phyloP scores from a whole-genome alignment of 2,113 vertebrate genomes.

The Apodemus sylvaticus region DNA sequence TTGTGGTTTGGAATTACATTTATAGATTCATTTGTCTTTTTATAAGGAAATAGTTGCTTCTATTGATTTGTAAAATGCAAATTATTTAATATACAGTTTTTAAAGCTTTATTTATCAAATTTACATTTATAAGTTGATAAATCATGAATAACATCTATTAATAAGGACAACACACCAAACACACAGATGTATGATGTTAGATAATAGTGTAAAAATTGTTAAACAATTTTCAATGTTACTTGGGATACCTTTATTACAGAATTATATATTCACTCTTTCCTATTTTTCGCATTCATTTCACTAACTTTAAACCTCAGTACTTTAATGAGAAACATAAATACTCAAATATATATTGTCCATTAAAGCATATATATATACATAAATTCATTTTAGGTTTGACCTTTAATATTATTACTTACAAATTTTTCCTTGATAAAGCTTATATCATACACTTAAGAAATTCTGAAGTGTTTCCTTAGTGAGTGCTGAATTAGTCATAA shows the following conservation, averaged over 20 bases:
- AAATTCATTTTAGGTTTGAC: slow-evolving; percentile 24
- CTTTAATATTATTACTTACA: neutral
- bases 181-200: neutral
- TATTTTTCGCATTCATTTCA: neutral
- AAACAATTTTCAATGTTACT: neutral
- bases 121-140: neutral
- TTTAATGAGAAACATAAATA: neutral
- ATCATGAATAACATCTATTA: neutral
- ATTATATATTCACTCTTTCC: neutral
- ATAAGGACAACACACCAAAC: neutral
- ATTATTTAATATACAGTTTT: neutral
- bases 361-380: neutral
- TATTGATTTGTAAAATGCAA: neutral
- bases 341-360: neutral
- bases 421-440: neutral
- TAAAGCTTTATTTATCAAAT: neutral
- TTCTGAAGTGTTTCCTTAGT: neutral
- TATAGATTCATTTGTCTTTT: neutral
- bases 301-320: neutral
- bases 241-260: neutral
- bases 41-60: neutral
- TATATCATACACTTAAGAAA: neutral
- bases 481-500: slow-evolving; percentile 18
- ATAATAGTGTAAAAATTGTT: neutral
- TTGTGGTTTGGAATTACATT: neutral